These are phyloP conservation scores for Papilio elwesi DNA, from an alignment of 2,888 invertebrate species.

Conservation along the genomic window DNA sequence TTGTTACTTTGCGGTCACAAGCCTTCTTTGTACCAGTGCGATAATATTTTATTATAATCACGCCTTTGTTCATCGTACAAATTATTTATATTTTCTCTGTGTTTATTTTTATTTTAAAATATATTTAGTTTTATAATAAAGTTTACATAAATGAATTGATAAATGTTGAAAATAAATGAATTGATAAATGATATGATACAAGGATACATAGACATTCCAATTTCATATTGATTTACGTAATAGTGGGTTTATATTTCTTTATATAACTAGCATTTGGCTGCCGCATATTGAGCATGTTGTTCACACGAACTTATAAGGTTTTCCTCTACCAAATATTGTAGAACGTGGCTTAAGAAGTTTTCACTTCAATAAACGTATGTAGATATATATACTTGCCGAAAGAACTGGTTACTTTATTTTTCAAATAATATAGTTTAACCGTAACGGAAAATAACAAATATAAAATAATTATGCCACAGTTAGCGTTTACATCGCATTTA, in stretches of 20 bases:
- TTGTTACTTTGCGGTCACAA: slow-evolving; percentile 24
- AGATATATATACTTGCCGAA: too few relatives aligned
- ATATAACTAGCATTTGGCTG: too few relatives aligned
- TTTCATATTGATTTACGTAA: background rate
- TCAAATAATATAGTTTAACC: too few relatives aligned
- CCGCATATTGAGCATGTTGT: too few relatives aligned
- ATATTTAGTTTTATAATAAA: background rate
- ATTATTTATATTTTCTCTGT: background rate
- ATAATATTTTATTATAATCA: background rate
- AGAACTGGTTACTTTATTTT: too few relatives aligned
- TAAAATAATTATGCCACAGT: too few relatives aligned
- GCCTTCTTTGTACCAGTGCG: background rate
- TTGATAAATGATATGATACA: background rate
- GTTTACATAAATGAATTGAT: background rate
- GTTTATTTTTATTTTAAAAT: background rate
- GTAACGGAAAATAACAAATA: too few relatives aligned
- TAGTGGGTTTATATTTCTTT: background rate
- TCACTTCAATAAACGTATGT: too few relatives aligned
- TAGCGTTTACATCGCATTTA: too few relatives aligned
- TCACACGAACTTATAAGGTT: too few relatives aligned
- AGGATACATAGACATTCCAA: background rate
- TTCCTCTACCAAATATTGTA: too few relatives aligned
- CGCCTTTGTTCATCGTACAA: background rate
- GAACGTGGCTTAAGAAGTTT: too few relatives aligned
- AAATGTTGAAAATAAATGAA: background rate